Evolutionary conservation across 2,113 vertebrate genomes (phyloP).

Genomic region (Piprites chloris): DNA sequence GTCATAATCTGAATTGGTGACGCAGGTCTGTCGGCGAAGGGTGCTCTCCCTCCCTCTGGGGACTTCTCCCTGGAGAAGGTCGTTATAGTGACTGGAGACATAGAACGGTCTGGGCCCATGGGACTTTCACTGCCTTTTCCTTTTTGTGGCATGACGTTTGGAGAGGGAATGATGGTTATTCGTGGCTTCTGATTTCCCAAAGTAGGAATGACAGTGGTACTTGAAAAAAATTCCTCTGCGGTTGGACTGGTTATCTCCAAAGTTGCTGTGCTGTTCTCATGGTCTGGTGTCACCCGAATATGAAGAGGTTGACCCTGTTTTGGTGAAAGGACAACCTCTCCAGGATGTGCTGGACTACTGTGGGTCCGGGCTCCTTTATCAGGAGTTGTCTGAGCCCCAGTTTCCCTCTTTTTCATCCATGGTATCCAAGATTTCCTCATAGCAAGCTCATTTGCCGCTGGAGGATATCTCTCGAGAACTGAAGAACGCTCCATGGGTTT

Average conservation of each 20-base stretch:
- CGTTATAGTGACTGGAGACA: conserved; percentile 93
- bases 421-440: conserved; percentile 87
- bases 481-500: conserved; percentile 80
- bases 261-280: conserved; percentile 87
- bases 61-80: conserved; percentile 87
- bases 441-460: conserved; percentile 81
- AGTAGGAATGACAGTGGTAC: conserved; percentile 92
- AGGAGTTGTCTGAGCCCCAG: conserved; percentile 44
- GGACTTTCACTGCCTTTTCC: conserved; percentile 62
- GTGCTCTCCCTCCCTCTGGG: conserved; percentile 70
- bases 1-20: conserved; percentile 92
- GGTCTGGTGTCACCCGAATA: conserved; percentile 91
- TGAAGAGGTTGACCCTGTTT: conserved; percentile 89
- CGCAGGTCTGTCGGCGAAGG: conserved; percentile 68
- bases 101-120: conserved; percentile 74
- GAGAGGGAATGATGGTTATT: conserved; percentile 93
- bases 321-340: conserved; percentile 81
- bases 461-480: conserved; percentile 88
- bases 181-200: conserved; percentile 89
- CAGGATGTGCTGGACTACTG: conserved; percentile 44
- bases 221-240: conserved; percentile 92
- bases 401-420: conserved; percentile 89
- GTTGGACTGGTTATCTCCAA: conserved; percentile 93
- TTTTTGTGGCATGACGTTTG: conserved; percentile 74
- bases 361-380: conserved; percentile 77